These are phyloP conservation scores for Emydocephalus ijimae DNA, from an alignment of 2,113 vertebrate species.

Conservation along the genomic window DNA sequence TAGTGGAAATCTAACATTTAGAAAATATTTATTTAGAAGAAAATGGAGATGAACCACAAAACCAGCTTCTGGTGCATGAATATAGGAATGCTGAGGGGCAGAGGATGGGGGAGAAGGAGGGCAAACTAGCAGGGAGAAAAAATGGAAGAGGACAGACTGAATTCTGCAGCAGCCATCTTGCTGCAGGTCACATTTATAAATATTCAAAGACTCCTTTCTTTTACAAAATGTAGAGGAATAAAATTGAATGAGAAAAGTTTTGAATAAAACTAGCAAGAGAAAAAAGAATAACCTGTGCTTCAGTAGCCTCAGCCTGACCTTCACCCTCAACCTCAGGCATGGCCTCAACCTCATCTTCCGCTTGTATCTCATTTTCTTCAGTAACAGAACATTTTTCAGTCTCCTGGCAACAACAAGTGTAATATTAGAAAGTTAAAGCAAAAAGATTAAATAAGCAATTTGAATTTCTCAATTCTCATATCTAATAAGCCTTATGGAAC, in stretches of 20 bases:
- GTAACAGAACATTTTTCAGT: slow-evolving; percentile 53
- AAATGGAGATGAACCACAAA: neutral
- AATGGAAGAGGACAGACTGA: neutral
- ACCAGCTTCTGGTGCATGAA: neutral
- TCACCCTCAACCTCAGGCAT: neutral
- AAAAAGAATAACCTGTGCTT: slow-evolving; percentile 52
- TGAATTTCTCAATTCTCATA: neutral
- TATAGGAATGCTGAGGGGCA: neutral
- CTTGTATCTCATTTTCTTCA: slow-evolving; percentile 18
- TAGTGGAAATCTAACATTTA: neutral
- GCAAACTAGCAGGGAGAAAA: neutral
- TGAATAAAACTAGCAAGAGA: neutral
- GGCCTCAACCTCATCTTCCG: slow-evolving; percentile 42
- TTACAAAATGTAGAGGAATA: neutral
- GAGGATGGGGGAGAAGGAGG: neutral
- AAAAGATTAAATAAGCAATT: neutral
- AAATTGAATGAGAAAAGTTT: neutral
- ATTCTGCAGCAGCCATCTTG: neutral
- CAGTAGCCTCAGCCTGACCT: slow-evolving; percentile 17
- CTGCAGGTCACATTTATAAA: neutral
- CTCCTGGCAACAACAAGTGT: slow-evolving; percentile 57
- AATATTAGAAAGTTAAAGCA: slow-evolving; percentile 18
- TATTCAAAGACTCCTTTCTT: neutral
- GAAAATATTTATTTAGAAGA: neutral
- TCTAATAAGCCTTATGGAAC: neutral